Evolutionary conservation across 2,797 vertebrate species (phyloP).

Genomic region (Chelon auratus): DNA sequence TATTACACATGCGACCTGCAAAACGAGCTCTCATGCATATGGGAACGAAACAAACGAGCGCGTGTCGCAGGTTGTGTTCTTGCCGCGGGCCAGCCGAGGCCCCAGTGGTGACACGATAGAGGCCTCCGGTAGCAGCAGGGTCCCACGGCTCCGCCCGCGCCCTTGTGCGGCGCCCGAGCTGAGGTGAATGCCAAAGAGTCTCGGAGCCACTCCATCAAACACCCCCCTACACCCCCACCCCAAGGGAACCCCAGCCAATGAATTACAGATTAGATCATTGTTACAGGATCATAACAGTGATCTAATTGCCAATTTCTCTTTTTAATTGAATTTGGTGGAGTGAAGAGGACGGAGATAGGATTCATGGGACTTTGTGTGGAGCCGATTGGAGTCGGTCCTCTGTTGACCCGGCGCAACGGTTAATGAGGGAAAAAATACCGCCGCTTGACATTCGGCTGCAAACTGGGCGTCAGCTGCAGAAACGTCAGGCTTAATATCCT

Average conservation of each 20-base stretch:
- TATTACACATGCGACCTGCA: slow-evolving; percentile 22
- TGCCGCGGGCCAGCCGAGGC: slow-evolving; percentile 68
- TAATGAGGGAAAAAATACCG: slow-evolving; percentile 64
- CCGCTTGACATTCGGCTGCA: slow-evolving; percentile 60
- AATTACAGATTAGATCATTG: slow-evolving; percentile 87
- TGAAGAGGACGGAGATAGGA: slow-evolving; percentile 82
- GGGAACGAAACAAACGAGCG: slow-evolving; percentile 43
- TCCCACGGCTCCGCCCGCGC: slow-evolving; percentile 10
- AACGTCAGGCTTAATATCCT: slow-evolving; percentile 48
- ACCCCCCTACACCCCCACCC: slow-evolving; percentile 21
- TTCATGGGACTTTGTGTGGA: slow-evolving; percentile 69
- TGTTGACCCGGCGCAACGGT: slow-evolving; percentile 63
- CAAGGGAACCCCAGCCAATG: slow-evolving; percentile 80
- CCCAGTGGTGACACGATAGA: slow-evolving; percentile 25
- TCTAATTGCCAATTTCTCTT: slow-evolving; percentile 88
- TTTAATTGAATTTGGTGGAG: slow-evolving; percentile 89
- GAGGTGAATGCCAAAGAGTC: slow-evolving; percentile 78
- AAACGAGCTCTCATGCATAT: slow-evolving; percentile 36
- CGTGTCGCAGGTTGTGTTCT: slow-evolving; percentile 66
- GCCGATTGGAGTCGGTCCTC: slow-evolving; percentile 56
- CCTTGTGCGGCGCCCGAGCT: slow-evolving; percentile 19
- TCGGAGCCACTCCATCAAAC: slow-evolving; percentile 70
- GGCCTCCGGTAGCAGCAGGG: slow-evolving; percentile 19
- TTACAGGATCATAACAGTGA: slow-evolving; percentile 87
- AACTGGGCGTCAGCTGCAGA: slow-evolving; percentile 54